Evolutionary conservation across 2,888 invertebrate species (phyloP).

Genomic region (Hirtodrosophila histrioides): DNA sequence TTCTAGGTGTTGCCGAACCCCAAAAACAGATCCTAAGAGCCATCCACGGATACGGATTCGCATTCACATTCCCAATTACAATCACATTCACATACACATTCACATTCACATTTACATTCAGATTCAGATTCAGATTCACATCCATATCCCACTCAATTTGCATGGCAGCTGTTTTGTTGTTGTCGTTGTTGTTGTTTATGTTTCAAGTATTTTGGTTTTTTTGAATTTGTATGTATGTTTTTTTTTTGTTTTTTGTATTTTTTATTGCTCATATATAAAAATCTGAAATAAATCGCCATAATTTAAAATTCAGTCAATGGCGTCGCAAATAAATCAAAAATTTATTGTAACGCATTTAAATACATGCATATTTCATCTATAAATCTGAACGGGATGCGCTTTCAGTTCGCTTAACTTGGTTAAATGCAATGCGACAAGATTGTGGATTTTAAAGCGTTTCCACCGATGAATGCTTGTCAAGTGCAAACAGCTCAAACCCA

Average conservation of each 20-base stretch:
- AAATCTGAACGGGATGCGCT: constrained; percentile 17
- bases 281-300: constrained; percentile 71
- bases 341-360: constrained; percentile 76
- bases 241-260: constrained; percentile 26
- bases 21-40: constrained; percentile 36
- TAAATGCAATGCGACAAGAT: constrained; percentile 31
- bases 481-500: constrained; percentile 1
- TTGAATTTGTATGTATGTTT: not conserved
- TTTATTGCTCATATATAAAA: constrained; percentile 37
- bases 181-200: constrained; percentile 20
- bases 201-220: not conserved
- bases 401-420: constrained; percentile 15
- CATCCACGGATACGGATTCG: constrained; percentile 6
- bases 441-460: not conserved
- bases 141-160: constrained; percentile 57
- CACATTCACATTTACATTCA: constrained; percentile 7
- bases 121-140: constrained; percentile 1
- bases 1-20: constrained; percentile 30
- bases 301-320: constrained; percentile 76
- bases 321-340: constrained; percentile 76
- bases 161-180: constrained; percentile 57
- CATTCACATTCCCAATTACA: constrained; percentile 6
- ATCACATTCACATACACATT: constrained; percentile 4
- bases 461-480: constrained; percentile 1
- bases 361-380: constrained; percentile 69